Evolutionary conservation across 2,888 invertebrate species (phyloP), one percentile per base, ranked within the genome.

Genomic region (Cephus sareptanus): DNA sequence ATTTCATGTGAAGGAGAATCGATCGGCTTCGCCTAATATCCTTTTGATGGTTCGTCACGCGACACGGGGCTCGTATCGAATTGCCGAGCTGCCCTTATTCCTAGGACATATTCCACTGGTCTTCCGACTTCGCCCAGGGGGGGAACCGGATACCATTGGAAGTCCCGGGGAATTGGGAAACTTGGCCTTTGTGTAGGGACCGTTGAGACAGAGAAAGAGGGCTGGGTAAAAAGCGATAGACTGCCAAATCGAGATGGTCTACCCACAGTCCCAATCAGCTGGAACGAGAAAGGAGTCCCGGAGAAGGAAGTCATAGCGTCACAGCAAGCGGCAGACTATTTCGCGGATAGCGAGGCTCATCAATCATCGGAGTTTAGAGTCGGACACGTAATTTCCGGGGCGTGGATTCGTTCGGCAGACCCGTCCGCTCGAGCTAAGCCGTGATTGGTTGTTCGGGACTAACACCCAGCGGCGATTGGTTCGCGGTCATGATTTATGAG

Each of bases 331-430:
- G 71, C 9, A 71, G 33, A 31, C 71, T 71, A 71, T 77, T 81
- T 76, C 77, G 37, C 80, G 82, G 78, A 81, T 81, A 85, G 81
- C 79, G 74, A 74, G 84, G 83, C 88, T 89, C 91, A 90, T 91
- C 91, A 90, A 91, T 91, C 91, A 91, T 91, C 88, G 81, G 87
- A 90, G 89, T 90, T 90, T 90, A 89, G 88, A 90, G 87, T 89
- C 89, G 87, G 90, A 90, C 91, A 90, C 87, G 91, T 91, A 91
- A 91, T 91, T 91, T 91, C 91, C 91, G 90, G 91, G 88, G 90
- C 87, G 89, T 88, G 89, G 88, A 90, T 90, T 88, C 89, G 88
- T 89, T 89, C 89, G 89, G 87, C 85, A 85, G 79, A 81, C 83
- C 82, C 84, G 85, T 85, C 84, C 87, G 86, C 82, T 84, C 84